Percentiles rank a stretch among this genome's conserved stretches.
Conservation (phyloP, 1,140 invertebrate species). For the Proales similis region DNA sequence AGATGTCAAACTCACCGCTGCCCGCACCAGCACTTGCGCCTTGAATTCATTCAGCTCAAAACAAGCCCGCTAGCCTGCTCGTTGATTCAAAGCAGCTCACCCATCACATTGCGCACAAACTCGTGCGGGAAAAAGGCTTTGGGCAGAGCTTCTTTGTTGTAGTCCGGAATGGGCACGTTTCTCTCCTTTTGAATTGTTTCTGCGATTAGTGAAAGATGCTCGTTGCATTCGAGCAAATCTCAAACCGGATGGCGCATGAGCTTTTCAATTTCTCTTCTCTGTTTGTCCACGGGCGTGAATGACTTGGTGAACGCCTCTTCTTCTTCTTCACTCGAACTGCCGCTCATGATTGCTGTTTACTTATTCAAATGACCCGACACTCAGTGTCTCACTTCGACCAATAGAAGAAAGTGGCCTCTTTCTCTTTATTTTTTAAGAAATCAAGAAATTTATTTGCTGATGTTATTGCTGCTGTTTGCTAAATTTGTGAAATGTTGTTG, state of each 20-base stretch:
- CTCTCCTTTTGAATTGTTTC: conserved; percentile 61
- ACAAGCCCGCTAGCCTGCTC: background rate
- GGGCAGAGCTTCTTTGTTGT: conserved; percentile 69
- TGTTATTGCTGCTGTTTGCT: too few relatives aligned
- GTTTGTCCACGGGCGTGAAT: conserved; percentile 3
- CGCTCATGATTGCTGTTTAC: conserved; percentile 3
- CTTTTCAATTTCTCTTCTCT: conserved; percentile 19
- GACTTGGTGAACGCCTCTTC: background rate
- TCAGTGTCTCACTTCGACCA: conserved; percentile 2
- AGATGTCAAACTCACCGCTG: conserved; percentile 96
- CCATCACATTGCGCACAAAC: conserved; percentile 94
- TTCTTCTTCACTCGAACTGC: conserved; percentile 18
- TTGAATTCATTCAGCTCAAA: conserved; percentile 41
- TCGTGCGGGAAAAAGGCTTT: conserved; percentile 64
- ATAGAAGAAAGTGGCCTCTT: background rate
- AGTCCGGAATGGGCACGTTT: conserved; percentile 73
- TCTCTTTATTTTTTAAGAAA: too few relatives aligned
- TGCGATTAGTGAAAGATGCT: background rate
- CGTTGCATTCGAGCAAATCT: background rate
- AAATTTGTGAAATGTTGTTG: too few relatives aligned
- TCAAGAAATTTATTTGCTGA: too few relatives aligned
- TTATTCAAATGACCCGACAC: background rate
- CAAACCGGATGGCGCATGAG: conserved; percentile 32
- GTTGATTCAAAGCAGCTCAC: conserved; percentile 39
- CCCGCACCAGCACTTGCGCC: conserved; percentile 89